Evolutionary conservation across 2,888 invertebrate genomes (phyloP).

Genomic region (Rosalia funebris): DNA sequence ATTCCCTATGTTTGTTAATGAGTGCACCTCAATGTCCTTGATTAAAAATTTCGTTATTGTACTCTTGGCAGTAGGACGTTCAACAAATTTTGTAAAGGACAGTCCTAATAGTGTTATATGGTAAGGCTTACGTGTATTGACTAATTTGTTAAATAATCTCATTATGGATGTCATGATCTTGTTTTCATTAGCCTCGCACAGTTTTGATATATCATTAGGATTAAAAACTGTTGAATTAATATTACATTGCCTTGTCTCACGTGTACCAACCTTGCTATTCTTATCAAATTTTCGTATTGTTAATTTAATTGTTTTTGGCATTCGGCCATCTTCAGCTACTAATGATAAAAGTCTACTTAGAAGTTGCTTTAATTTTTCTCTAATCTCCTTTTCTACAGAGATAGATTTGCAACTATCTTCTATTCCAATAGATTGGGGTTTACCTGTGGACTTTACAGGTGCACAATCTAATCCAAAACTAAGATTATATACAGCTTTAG

Average conservation of each 20-base stretch:
- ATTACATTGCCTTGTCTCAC: conserved; percentile 81
- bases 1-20: conserved; percentile 74
- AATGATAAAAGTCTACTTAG: conserved; percentile 76
- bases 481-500: conserved; percentile 74
- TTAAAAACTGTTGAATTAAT: conserved; percentile 74
- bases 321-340: conserved; percentile 81
- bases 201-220: conserved; percentile 49
- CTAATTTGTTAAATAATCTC: conserved; percentile 79
- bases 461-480: conserved; percentile 80
- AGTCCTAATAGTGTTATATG: conserved; percentile 84
- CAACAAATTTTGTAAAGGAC: conserved; percentile 84
- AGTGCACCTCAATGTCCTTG: conserved; percentile 82
- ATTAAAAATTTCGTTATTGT: conserved; percentile 77
- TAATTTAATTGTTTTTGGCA: conserved; percentile 79
- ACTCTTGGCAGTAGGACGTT: conserved; percentile 72
- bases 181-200: conserved; percentile 68
- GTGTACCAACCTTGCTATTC: conserved; percentile 72
- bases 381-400: conserved; percentile 77
- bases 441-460: conserved; percentile 78
- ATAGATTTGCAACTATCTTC: conserved; percentile 83
- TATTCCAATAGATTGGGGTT: conserved; percentile 81
- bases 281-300: conserved; percentile 79
- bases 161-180: conserved; percentile 77
- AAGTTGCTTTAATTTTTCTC: conserved; percentile 75
- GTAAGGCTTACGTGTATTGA: conserved; percentile 78